Evolutionary conservation across 2,797 vertebrate species (phyloP).

Genomic region (Acanthornis magna): DNA sequence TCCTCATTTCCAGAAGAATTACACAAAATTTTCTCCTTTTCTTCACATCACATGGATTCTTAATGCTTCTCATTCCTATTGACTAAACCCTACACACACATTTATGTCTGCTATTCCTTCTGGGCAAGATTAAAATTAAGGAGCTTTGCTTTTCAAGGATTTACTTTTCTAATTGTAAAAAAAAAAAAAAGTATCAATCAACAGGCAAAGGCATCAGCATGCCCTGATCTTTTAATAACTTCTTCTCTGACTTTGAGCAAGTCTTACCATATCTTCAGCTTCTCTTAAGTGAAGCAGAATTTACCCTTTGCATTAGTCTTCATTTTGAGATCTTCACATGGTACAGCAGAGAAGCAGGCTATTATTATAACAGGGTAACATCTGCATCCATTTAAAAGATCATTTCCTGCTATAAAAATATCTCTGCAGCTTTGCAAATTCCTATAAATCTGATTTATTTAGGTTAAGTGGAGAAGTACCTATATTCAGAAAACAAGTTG

Average conservation of each 20-base stretch:
- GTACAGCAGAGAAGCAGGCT: conserved; percentile 17
- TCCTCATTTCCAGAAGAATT: not conserved
- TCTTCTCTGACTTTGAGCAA: not conserved
- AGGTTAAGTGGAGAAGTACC: not conserved
- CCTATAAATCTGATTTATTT: conserved; percentile 45
- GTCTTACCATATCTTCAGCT: not conserved
- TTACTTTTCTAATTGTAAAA: not conserved
- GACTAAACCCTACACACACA: not conserved
- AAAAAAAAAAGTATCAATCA: not conserved
- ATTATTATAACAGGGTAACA: conserved; percentile 37
- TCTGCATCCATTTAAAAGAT: conserved; percentile 65
- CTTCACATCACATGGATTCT: not conserved
- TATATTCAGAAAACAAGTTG: not conserved
- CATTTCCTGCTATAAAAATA: conserved; percentile 66
- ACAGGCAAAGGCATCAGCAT: not conserved
- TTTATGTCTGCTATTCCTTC: not conserved
- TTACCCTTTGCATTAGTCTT: not conserved
- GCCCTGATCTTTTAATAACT: not conserved
- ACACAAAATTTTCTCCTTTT: not conserved
- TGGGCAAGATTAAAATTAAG: not conserved
- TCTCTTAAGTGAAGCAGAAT: not conserved
- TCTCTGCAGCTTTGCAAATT: conserved; percentile 51
- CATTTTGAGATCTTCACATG: not conserved
- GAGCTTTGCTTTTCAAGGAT: not conserved
- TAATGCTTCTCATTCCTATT: not conserved